Base-by-base conservation (phyloP, 2,797 vertebrate genomes). In the Arnoldichthys spilopterus region DNA sequence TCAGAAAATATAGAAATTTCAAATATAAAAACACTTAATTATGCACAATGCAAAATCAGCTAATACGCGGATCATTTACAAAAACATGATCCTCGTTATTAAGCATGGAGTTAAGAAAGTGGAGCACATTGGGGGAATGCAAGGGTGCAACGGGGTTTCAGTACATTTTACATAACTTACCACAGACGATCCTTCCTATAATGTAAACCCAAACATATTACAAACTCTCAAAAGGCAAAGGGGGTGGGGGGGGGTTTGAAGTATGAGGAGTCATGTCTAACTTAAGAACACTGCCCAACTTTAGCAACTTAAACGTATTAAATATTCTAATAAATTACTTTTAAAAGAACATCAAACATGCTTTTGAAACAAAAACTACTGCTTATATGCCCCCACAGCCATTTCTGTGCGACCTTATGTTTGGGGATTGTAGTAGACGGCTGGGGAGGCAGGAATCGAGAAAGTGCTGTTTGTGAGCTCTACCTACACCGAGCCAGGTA, bases 131-230 rank as follows among this genome's bases (percentile, higher is more conserved):
- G 66, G 43, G 51, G 43, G 49, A 58, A 49, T 32, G 3, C 62
- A 72, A 72, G 51, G 9, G 59, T 4, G 51, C 70, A 58, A 59
- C 28, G 49, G 59, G 22, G 63, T 74, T 74, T 74, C 71, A 53
- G 16, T n/a, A 30, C 63, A 51, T 32, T 24, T 67, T 26, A 47
- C 24, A 43, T 68, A 63, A 15, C 64, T 68, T 18, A 68, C 64
- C 43, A 66, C 63, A 40, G 43, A 63, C 11, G 15, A 16, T 11
- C 61, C 58, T 43, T 43, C 45, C 32, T 54, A 22, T 56, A 2
- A 22, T 37, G 20, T n/a, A 20, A 72, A n/a, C 51, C 16, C 49
- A 26, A 51, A 68, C 53, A 51, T 34, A 16, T n/a, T 32, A 13
- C 69, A 66, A 30, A 59, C 3, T 12, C 37, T 53, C 68, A 34